Evolutionary conservation across 53 echinoderm and acorn worm species (phyloP), one percentile per base, ranked within the genome.

Genomic region (Pentamera pediparva): DNA sequence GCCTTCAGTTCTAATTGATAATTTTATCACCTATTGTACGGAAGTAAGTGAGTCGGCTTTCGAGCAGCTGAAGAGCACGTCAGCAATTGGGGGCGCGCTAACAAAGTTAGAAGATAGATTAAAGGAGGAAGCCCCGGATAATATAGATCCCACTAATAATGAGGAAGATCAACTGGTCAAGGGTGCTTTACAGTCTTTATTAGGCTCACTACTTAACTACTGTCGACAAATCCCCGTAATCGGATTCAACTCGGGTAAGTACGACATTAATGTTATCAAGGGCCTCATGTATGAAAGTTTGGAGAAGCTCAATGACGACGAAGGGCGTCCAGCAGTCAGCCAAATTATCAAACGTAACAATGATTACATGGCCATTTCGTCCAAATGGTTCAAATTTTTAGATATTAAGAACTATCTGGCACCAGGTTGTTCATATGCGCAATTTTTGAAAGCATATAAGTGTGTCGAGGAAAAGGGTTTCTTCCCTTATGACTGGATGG

Each of bases 401-500:
- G 79, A 79, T 41, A 73, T 84, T 35, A 61, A 35, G 26, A 78
- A 78, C 39, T 84, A 73, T 37, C 47, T 84, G 5, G 84, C 73
- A 9, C 84, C 78, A 3, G 85, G 79, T n/a, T 79, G 53, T 45
- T 55, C 19, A 25, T 79, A 67, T 52, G 40, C 47, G 1, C 74
- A 79, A 24, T 85, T 85, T 49, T 41, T 79, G 12, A 55, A 78
- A 51, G 78, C 84, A 7, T 84, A 73, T 30, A 47, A 79, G 36
- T 76, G 39, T 52, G 0, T 53, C 21, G 32, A 35, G 37, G 71
- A 18, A 30, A 81, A 81, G 15, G 77, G 76, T 0, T 70, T 76
- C 41, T 76, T 81, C 53, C 79, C 79, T 1, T 79, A 74, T 35
- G 84, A 79, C 10, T 84, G 78, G 65, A 61, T 78, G 37, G 76